Evolutionary conservation across 2,113 vertebrate species (phyloP).

Genomic region (Alligator mississippiensis): DNA sequence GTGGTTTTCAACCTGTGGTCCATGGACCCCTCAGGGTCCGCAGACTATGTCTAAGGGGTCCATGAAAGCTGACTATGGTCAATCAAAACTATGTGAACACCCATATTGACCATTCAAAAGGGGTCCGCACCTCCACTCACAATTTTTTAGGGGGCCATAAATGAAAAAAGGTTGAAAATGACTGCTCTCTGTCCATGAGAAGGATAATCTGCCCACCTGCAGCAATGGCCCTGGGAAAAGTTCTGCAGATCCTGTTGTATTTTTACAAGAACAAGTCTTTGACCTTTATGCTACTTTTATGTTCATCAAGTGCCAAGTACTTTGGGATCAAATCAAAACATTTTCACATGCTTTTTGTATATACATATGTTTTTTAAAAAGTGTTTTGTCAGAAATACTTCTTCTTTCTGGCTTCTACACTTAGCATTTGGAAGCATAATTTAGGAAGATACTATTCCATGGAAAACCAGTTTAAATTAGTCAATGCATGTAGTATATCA

Average conservation of each 20-base stretch:
- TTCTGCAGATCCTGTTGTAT: rapidly evolving
- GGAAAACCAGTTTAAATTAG: neutral
- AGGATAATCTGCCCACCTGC: neutral
- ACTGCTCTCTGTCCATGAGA: neutral
- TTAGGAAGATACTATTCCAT: neutral
- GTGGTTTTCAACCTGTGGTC: too few species aligned
- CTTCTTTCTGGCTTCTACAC: neutral
- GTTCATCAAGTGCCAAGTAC: neutral
- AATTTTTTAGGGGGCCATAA: too few species aligned
- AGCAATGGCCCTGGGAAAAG: neutral
- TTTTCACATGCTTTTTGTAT: neutral
- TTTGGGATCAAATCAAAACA: neutral
- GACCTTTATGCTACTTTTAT: neutral
- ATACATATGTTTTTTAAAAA: neutral
- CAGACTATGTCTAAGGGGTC: too few species aligned
- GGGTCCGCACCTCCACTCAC: too few species aligned
- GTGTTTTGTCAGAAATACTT: neutral
- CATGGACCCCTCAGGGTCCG: too few species aligned
- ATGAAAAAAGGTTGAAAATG: too few species aligned
- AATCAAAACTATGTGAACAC: too few species aligned
- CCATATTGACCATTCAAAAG: too few species aligned
- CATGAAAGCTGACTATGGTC: too few species aligned
- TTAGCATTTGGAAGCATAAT: neutral
- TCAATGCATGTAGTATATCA: neutral
- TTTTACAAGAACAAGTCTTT: neutral